These are phyloP conservation scores for Percopsis transmontana DNA, from an alignment of 2,113 vertebrate species.

Conservation along the genomic window DNA sequence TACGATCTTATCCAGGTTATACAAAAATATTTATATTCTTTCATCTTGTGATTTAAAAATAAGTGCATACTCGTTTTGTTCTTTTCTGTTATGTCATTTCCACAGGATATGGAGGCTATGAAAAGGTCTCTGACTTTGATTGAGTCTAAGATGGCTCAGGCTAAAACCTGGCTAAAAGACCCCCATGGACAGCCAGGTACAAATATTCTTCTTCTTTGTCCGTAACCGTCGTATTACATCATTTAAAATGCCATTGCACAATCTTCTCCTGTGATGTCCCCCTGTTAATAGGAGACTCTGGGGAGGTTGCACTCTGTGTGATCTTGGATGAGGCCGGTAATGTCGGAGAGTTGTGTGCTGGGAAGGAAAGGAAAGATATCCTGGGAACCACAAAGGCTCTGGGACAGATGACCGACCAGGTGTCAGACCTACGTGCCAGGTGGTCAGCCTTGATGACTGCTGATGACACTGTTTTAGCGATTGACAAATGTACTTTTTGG, in stretches of 20 bases:
- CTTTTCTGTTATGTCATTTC: not conserved
- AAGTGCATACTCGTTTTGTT: not conserved
- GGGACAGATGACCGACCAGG: constrained; percentile 93
- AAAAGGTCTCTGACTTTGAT: constrained; percentile 93
- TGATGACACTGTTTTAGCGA: constrained; percentile 4
- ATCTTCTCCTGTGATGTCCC: not conserved
- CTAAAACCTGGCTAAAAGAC: constrained; percentile 95
- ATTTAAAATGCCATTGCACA: not conserved
- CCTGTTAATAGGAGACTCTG: constrained; percentile 82
- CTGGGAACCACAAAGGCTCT: constrained; percentile 89
- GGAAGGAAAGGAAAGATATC: constrained; percentile 93
- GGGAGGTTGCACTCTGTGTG: constrained; percentile 90
- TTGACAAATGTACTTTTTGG: not conserved
- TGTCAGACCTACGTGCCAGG: constrained; percentile 90
- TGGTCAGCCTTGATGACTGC: constrained; percentile 51
- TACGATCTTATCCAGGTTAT: not conserved
- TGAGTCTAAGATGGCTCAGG: constrained; percentile 93
- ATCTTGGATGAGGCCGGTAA: constrained; percentile 97
- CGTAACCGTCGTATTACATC: not conserved
- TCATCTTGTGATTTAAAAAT: not conserved
- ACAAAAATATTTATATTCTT: not conserved
- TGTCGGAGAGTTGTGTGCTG: constrained; percentile 94
- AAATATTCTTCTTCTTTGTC: not conserved
- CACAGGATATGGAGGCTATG: constrained; percentile 95
- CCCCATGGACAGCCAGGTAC: constrained; percentile 91